Conservation (phyloP, 1,140 invertebrate species). For the Drosophila sp. region DNA sequence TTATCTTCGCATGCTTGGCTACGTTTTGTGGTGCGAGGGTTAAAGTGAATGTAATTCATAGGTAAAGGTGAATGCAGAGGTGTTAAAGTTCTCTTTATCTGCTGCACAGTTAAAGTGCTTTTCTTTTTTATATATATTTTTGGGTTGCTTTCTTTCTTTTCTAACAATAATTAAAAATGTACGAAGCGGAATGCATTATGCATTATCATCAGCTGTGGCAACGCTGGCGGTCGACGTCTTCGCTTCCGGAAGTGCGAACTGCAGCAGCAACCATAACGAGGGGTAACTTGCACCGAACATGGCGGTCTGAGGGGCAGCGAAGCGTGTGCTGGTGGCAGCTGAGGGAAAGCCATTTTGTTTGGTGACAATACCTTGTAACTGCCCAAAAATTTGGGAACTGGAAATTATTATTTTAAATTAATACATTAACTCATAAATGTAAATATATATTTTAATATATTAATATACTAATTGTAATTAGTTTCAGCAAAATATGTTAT, state of each 20-base stretch:
- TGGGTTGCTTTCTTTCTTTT: slow-evolving; percentile 35
- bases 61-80: slow-evolving; percentile 43
- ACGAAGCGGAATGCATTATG: slow-evolving; percentile 67
- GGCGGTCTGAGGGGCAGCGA: slow-evolving; percentile 39
- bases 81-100: slow-evolving; percentile 80
- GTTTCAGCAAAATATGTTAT: no score
- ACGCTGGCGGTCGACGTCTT: slow-evolving; percentile 53
- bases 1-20: slow-evolving; percentile 66
- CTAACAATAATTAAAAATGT: slow-evolving; percentile 68
- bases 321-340: slow-evolving; percentile 55
- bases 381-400: background rate
- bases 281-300: slow-evolving; percentile 26
- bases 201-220: slow-evolving; percentile 67
- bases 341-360: slow-evolving; percentile 44
- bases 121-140: slow-evolving; percentile 10
- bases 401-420: slow-evolving; percentile 3
- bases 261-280: slow-evolving; percentile 40
- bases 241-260: slow-evolving; percentile 65
- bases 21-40: slow-evolving; percentile 35
- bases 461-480: no score
- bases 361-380: slow-evolving; percentile 15
- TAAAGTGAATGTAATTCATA: background rate
- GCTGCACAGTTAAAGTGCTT: slow-evolving; percentile 38
- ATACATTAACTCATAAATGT: no score
- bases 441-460: no score